Evolutionary conservation across 2,888 invertebrate species (phyloP).

Genomic region (Acanthosepion lycidas): DNA sequence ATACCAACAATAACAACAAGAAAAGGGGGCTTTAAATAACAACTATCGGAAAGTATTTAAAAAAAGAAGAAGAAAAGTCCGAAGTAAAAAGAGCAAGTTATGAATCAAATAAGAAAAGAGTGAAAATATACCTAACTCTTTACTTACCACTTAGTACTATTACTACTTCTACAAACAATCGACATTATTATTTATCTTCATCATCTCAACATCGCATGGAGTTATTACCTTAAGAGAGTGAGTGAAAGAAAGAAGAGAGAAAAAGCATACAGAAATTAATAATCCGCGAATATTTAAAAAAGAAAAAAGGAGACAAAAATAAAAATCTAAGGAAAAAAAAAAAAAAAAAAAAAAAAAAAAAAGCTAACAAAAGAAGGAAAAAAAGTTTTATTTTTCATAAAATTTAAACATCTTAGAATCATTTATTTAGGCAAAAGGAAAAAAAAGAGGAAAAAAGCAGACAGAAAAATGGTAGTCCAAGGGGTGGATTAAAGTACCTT

Average conservation of each 20-base stretch:
- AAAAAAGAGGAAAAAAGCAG: not conserved
- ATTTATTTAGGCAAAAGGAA: not conserved
- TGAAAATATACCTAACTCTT: not conserved
- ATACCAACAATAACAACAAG: conserved; percentile 40
- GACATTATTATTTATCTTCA: conserved; percentile 33
- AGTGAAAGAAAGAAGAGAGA: not conserved
- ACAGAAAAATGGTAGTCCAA: conserved; percentile 42
- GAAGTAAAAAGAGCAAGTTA: not conserved
- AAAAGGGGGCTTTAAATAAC: not conserved
- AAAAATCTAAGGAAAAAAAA: not conserved
- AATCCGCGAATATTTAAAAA: not conserved
- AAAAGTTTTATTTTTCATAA: not conserved
- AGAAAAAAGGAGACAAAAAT: not conserved
- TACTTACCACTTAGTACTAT: not conserved
- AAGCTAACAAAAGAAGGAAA: not conserved
- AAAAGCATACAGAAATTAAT: conserved; percentile 4
- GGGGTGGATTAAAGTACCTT: conserved; percentile 44
- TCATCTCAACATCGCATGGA: conserved; percentile 6
- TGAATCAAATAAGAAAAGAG: not conserved
- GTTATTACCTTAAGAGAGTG: not conserved
- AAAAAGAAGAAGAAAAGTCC: not conserved
- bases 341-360: not conserved
- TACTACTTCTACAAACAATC: not conserved
- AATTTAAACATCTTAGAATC: not conserved
- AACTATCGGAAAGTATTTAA: not conserved